phyloP scores from a whole-genome alignment of 1,140 invertebrate species.

The Diorhabda carinulata region DNA sequence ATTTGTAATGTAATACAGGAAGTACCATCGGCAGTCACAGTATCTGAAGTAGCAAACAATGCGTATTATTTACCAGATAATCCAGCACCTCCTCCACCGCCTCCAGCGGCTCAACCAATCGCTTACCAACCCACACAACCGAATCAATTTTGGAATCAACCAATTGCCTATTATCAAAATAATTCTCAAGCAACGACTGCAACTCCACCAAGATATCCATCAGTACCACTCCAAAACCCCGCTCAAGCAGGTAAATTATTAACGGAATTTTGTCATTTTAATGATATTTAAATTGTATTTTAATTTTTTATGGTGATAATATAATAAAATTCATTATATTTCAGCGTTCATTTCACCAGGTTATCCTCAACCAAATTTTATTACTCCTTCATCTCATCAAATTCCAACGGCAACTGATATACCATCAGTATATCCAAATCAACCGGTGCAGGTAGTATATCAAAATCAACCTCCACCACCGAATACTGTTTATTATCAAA shows the following conservation, averaged over 20 bases:
- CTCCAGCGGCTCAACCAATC: conserved; percentile 22
- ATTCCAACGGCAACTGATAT: conserved; percentile 31
- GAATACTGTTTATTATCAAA: conserved; percentile 37
- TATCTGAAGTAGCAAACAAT: conserved; percentile 24
- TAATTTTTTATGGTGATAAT: too few species aligned
- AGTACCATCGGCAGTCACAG: background rate
- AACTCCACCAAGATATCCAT: conserved; percentile 15
- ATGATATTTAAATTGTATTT: too few species aligned
- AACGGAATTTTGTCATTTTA: too few species aligned
- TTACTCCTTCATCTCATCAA: conserved; percentile 18
- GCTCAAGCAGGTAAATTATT: background rate
- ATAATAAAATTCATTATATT: conserved; percentile 6
- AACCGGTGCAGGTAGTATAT: conserved; percentile 37
- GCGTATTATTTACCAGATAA: conserved; percentile 33
- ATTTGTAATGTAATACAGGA: background rate
- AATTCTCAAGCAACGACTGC: conserved; percentile 22
- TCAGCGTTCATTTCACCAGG: conserved; percentile 24
- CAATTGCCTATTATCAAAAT: conserved; percentile 35
- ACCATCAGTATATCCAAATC: conserved; percentile 38
- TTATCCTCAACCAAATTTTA: conserved; percentile 26
- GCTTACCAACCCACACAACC: conserved; percentile 32
- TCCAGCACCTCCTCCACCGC: conserved; percentile 24
- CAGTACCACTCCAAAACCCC: background rate
- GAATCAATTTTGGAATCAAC: conserved; percentile 35
- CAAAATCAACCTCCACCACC: conserved; percentile 16